These are phyloP conservation scores for Coracopsis vasa DNA, from an alignment of 2,113 vertebrate species.

Conservation along the genomic window DNA sequence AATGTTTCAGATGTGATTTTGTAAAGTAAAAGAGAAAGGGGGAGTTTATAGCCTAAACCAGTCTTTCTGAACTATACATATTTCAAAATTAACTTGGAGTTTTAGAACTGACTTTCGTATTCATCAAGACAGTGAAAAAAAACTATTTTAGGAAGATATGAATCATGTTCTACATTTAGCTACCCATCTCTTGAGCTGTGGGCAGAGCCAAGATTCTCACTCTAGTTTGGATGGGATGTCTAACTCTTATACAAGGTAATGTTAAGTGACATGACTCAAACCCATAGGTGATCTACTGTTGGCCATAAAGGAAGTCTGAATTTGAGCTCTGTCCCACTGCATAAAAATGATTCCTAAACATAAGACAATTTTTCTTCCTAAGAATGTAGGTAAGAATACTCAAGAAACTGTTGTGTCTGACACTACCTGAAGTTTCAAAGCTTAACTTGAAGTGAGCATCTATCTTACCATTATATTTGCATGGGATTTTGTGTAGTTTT, in stretches of 20 bases:
- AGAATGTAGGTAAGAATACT: neutral
- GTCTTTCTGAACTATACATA: neutral
- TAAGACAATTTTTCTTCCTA: neutral
- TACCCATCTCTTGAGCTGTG: neutral
- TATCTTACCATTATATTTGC: neutral
- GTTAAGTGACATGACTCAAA: neutral
- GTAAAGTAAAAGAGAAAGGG: neutral
- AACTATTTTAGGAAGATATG: neutral
- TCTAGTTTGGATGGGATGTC: neutral
- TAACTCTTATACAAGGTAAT: neutral
- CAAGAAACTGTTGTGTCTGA: neutral
- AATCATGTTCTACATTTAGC: neutral
- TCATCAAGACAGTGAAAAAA: neutral
- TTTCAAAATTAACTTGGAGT: neutral
- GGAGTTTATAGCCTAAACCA: neutral
- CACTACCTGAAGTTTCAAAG: neutral
- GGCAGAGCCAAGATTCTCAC: neutral
- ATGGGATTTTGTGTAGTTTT: neutral
- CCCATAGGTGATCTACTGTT: neutral
- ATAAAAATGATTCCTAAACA: neutral
- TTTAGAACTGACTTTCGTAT: neutral
- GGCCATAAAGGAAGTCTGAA: neutral
- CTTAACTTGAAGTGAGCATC: neutral
- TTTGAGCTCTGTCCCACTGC: neutral
- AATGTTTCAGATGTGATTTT: neutral